Evolutionary conservation across 2,113 vertebrate genomes (phyloP), one percentile per base, ranked within the genome.

Genomic region (Romanogobio albipinnatus): DNA sequence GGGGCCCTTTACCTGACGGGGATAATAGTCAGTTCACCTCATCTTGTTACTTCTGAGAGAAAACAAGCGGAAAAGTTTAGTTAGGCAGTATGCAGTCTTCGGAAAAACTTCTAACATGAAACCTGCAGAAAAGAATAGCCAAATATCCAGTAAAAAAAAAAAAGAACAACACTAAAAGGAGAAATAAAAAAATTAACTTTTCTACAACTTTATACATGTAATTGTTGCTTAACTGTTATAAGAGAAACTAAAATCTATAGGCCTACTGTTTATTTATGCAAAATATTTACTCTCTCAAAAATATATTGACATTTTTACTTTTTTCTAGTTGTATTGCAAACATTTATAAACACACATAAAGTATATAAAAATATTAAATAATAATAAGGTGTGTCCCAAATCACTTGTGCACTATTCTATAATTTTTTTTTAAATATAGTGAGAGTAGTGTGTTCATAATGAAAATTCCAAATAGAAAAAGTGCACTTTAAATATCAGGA

Each of bases 21-120:
- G 24, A 26, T 33, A 76, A 53, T 74, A 74, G 43, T 74, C 71
- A 24, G 43, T 15, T 74, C 43, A 74, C 43, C 43, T 74, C 71
- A 74, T 4, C 5, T 74, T 74, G n/a, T 26, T 74, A 58, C 75
- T 56, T 76, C 26, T 78, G 14, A 78, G 8, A 51, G 49, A 29
- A 53, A 78, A 59, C 24, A 29, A 51, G 47, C 47, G 2, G 22
- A 26, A 78, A 61, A 61, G 76, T 78, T 78, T 9, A 43, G 76
- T 61, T 9, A 79, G 33, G 17, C 11, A 53, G 26, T 51, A 53
- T 24, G 43, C 22, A 26, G n/a, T 47, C 1, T 45, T 73, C 10
- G 3, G 19, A 70, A 68, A n/a, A 43, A 39, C 9, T 45, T 73
- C n/a, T 2, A 43, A 15, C 22, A 59, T 59, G 56, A n/a, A 59